phyloP scores from a whole-genome alignment of 2,888 invertebrate species.

The Alcis repandata region DNA sequence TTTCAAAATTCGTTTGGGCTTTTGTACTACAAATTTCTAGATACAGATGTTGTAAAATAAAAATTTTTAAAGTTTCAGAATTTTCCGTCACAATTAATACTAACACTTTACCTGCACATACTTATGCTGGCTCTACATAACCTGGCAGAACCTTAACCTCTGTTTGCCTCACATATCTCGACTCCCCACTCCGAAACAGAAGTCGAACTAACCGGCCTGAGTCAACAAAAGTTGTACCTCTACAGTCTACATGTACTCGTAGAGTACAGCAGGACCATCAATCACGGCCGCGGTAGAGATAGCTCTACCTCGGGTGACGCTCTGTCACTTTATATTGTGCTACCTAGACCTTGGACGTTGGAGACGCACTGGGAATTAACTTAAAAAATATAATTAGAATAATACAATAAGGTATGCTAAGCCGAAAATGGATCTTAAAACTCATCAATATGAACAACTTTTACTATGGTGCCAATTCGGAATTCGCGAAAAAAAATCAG shows the following conservation, averaged over 20 bases:
- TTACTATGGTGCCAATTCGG: no score
- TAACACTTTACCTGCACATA: neutral
- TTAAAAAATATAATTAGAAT: neutral
- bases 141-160: neutral
- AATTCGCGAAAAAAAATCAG: no score
- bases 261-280: conserved; percentile 16
- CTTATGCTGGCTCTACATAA: neutral
- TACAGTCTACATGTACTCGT: conserved; percentile 15
- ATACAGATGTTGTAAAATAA: no score
- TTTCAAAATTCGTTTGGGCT: no score
- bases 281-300: conserved; percentile 18
- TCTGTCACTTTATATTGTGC: conserved; percentile 27
- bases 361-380: neutral
- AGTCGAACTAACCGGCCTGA: conserved; percentile 18
- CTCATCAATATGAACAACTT: no score
- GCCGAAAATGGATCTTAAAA: neutral
- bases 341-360: conserved; percentile 8
- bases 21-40: no score
- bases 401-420: neutral
- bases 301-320: conserved; percentile 20
- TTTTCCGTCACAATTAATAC: no score
- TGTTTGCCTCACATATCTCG: conserved; percentile 30
- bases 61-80: no score
- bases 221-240: conserved; percentile 22
- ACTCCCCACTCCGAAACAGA: conserved; percentile 18